Evolutionary conservation across 2,888 invertebrate genomes (phyloP).

Genomic region (Sylvicola cinctus): DNA sequence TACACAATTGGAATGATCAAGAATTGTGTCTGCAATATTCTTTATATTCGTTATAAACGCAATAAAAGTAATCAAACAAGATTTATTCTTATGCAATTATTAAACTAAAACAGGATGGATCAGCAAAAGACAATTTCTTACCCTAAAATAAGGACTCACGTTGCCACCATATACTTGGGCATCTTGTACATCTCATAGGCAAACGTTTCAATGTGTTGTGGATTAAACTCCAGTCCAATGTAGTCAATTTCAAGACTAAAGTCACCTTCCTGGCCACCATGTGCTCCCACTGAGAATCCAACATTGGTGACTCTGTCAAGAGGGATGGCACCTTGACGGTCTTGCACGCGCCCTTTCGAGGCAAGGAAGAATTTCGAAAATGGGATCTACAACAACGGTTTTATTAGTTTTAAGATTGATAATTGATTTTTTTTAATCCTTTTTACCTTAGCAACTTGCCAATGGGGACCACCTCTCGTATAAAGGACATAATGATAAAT

Average conservation of each 20-base stretch:
- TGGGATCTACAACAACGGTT: conserved; percentile 56
- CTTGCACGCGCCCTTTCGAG: conserved; percentile 71
- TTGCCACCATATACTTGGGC: conserved; percentile 40
- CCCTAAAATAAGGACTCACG: no score
- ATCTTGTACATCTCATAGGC: conserved; percentile 87
- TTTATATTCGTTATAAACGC: no score
- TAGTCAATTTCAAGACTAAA: conserved; percentile 86
- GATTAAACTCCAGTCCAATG: conserved; percentile 69
- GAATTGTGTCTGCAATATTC: no score
- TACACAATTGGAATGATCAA: no score
- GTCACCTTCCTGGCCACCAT: conserved; percentile 47
- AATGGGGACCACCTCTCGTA: conserved; percentile 95
- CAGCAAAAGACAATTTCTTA: no score
- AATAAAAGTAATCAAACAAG: no score
- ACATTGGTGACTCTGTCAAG: conserved; percentile 44
- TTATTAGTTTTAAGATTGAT: no score
- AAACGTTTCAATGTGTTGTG: conserved; percentile 57
- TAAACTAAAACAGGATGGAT: no score
- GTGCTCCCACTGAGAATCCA: conserved; percentile 66
- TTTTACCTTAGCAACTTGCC: conserved; percentile 73
- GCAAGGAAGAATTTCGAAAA: conserved; percentile 79
- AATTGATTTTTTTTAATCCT: not conserved
- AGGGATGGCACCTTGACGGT: conserved; percentile 45
- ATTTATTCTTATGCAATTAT: no score
- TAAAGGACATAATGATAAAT: conserved; percentile 66